Base-by-base conservation (phyloP, 2,797 vertebrate genomes). In the Carapus acus region DNA sequence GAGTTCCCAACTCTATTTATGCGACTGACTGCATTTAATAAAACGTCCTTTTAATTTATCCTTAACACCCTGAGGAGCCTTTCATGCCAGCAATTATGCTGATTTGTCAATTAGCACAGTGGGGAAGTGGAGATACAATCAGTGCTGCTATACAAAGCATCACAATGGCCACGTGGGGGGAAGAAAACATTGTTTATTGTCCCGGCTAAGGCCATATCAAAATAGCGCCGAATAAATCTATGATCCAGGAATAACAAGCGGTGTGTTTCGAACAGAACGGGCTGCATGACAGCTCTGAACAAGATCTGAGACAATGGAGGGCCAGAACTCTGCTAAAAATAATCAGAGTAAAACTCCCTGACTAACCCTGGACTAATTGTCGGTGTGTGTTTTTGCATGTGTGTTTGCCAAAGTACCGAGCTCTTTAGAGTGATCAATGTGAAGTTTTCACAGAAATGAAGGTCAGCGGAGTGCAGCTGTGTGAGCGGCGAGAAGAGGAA, bases 311-410 rank as follows among this genome's bases (percentile, higher is more conserved):
- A 82, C 80, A 83, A 79, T 81, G 71, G 65, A 44, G 42, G 43
- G 40, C 48, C 44, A 7, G 70, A 66, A 74, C 45, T 71, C 70
- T 15, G 57, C 61, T 79, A 76, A 77, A 75, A 76, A 80, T 72
- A 80, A 76, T 69, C 56, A 36, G 7, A 22, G 11, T 7, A 21
- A 47, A 41, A 54, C 9, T 27, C 24, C n/a, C n/a, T n/a, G n/a
- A n/a, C n/a, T n/a, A n/a, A 59, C 13, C 60, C 34, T 69, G 62
- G 18, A 47, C 46, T 27, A 38, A 50, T 7, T 62, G 29, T 69
- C 15, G 4, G 24, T 27, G 24, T 19, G 38, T 39, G 37, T 18
- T 6, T 38, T 15, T 19, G 17, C 49, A 27, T 8, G 18, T 36
- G 40, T 29, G 43, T 44, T 33, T 34, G 41, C 43, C 56, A 8